Percentiles rank a stretch among this genome's conserved stretches.
Conservation (phyloP, 1,140 invertebrate genomes). For the Aphelinus certus region DNA sequence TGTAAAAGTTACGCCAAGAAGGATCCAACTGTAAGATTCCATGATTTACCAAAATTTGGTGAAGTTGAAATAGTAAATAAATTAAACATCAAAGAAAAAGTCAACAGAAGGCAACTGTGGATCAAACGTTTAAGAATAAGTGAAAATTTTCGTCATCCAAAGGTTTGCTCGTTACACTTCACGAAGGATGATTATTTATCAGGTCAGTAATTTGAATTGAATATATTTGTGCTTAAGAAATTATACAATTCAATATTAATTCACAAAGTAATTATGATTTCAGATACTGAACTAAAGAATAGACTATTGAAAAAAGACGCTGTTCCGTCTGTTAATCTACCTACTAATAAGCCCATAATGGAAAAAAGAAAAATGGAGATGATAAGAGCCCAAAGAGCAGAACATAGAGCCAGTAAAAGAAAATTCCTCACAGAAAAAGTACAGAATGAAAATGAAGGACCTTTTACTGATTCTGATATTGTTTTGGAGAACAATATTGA, state of each 20-base stretch:
- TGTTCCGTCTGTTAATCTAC: neutral
- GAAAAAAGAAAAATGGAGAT: neutral
- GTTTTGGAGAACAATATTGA: neutral
- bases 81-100: neutral
- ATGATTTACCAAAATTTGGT: neutral
- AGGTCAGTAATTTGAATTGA: neutral
- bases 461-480: neutral
- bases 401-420: neutral
- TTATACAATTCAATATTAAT: no score
- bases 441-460: neutral
- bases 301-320: neutral
- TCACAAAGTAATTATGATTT: neutral
- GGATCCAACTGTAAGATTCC: neutral
- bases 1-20: neutral
- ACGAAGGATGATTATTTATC: neutral
- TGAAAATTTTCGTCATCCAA: neutral
- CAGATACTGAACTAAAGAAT: neutral
- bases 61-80: constrained; percentile 1
- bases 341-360: neutral
- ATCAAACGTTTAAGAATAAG: neutral
- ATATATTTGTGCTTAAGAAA: neutral
- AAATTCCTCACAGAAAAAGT: neutral
- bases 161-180: constrained; percentile 8
- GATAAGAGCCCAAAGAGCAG: neutral
- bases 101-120: neutral